Conservation (phyloP, 2,113 vertebrate genomes). For the Pterophyllum scalare region DNA sequence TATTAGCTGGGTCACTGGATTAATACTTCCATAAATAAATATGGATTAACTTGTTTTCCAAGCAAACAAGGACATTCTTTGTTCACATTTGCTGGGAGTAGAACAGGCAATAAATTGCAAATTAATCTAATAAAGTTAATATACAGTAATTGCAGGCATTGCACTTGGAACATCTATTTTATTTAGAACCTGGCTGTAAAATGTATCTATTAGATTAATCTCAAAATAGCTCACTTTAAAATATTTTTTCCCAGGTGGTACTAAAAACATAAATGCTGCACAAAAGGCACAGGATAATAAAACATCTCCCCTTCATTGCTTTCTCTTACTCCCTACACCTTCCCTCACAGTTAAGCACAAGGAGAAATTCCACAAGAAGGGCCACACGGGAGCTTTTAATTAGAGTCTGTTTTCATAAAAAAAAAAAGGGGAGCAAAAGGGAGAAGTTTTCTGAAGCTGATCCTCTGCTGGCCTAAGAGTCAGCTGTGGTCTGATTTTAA, state of each 20-base stretch:
- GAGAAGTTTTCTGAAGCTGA: constrained; percentile 45
- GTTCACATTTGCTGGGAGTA: neutral
- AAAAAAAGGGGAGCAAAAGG: constrained; percentile 46
- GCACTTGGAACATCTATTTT: neutral
- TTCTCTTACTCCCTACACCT: constrained; percentile 18
- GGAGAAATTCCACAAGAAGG: constrained; percentile 69
- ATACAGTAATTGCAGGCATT: neutral
- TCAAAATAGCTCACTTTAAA: constrained; percentile 11
- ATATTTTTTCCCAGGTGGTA: constrained; percentile 48
- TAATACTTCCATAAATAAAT: constrained; percentile 13
- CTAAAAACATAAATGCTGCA: constrained; percentile 65
- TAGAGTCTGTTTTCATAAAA: constrained; percentile 62
- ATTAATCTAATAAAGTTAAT: constrained; percentile 15
- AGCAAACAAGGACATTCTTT: constrained; percentile 8
- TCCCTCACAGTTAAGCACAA: constrained; percentile 60
- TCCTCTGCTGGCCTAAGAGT: constrained; percentile 20
- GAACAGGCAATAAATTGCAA: constrained; percentile 2
- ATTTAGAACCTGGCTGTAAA: neutral
- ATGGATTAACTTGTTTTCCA: neutral
- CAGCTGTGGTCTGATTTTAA: constrained; percentile 11
- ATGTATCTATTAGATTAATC: constrained; percentile 30
- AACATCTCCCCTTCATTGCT: constrained; percentile 53
- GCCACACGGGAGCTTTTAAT: constrained; percentile 79
- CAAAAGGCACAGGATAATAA: constrained; percentile 31
- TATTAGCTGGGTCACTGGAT: constrained; percentile 5